phyloP scores from a whole-genome alignment of 2,113 vertebrate genomes.

The Platichthys flesus region DNA sequence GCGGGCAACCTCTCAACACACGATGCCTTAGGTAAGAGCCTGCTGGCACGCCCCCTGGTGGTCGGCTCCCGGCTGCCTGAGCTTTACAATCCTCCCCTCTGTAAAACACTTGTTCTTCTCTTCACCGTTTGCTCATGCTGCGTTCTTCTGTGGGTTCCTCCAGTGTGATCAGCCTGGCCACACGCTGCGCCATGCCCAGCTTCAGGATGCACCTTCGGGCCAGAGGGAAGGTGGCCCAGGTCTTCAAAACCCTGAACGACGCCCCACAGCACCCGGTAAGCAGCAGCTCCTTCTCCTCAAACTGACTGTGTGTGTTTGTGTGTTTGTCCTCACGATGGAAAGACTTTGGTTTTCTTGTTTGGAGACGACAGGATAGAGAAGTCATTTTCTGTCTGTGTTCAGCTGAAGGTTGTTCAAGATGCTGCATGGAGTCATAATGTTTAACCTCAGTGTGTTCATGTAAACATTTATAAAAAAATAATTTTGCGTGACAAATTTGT shows the following conservation, averaged over 20 bases:
- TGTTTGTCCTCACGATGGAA: too few species aligned
- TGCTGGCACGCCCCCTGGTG: neutral
- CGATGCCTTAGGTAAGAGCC: slow-evolving; percentile 94
- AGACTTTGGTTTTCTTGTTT: too few species aligned
- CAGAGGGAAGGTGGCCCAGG: slow-evolving; percentile 97
- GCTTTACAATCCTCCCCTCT: neutral
- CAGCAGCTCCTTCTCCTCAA: neutral
- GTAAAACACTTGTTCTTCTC: neutral
- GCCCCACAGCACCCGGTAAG: slow-evolving; percentile 92
- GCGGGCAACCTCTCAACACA: slow-evolving; percentile 97
- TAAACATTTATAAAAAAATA: too few species aligned
- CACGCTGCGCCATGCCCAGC: slow-evolving; percentile 97
- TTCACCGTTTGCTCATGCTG: neutral
- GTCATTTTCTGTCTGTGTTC: too few species aligned
- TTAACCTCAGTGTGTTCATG: too few species aligned
- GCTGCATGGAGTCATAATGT: too few species aligned
- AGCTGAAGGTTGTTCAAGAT: too few species aligned
- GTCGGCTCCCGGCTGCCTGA: neutral
- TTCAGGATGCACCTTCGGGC: slow-evolving; percentile 98
- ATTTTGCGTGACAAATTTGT: neutral
- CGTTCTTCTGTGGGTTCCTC: neutral
- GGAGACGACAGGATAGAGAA: too few species aligned
- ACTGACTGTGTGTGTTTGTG: too few species aligned
- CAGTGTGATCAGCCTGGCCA: slow-evolving; percentile 98
- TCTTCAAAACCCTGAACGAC: slow-evolving; percentile 97